Evolutionary conservation across 2,113 vertebrate genomes (phyloP).

Genomic region (Cyanistes caeruleus): DNA sequence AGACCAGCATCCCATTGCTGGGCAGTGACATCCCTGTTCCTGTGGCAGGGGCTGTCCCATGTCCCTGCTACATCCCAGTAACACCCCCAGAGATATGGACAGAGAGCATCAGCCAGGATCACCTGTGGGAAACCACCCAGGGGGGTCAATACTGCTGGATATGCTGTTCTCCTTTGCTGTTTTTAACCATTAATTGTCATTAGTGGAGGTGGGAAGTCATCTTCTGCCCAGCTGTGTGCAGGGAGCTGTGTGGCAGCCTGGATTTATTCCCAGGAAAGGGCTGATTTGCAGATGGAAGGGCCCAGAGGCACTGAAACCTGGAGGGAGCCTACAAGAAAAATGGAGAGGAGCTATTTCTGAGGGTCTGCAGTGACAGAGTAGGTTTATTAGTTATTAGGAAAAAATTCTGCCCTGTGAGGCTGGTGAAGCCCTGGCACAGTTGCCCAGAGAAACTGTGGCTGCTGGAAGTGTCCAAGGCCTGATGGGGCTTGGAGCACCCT

Average conservation of each 20-base stretch:
- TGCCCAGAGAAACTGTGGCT: background rate
- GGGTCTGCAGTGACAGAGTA: background rate
- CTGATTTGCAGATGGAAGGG: background rate
- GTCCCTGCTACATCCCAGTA: fast-evolving
- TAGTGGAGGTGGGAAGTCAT: background rate
- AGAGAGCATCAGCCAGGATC: fast-evolving
- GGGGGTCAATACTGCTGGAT: fast-evolving
- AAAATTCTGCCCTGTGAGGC: background rate
- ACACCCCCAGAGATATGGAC: fast-evolving
- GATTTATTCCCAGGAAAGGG: background rate
- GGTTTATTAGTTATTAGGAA: background rate
- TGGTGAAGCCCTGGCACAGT: background rate
- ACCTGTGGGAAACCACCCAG: fast-evolving
- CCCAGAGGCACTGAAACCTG: background rate
- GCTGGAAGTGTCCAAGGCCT: background rate
- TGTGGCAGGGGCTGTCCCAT: background rate
- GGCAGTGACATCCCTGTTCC: background rate
- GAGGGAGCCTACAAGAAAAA: background rate
- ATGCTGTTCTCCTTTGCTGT: background rate
- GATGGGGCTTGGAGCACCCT: background rate
- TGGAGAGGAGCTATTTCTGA: background rate
- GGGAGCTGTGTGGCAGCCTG: background rate
- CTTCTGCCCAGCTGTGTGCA: background rate
- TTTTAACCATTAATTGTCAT: background rate
- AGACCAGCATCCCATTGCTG: fast-evolving